phyloP scores from a whole-genome alignment of 2,797 vertebrate species.

The Picus viridis region DNA sequence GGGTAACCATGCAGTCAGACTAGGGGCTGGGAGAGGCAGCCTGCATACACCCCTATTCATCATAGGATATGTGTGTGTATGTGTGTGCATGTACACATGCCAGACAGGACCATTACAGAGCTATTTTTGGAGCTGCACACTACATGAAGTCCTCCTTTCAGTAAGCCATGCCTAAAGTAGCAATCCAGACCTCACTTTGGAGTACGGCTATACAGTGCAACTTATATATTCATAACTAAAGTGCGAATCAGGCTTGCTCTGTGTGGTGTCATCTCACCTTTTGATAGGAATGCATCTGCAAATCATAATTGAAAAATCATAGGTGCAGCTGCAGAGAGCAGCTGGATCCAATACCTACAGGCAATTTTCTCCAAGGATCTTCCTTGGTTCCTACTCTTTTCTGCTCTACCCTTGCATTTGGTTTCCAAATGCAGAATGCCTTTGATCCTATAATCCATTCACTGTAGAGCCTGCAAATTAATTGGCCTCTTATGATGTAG shows the following conservation, averaged over 20 bases:
- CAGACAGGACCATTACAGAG: background rate
- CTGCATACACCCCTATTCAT: background rate
- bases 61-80: background rate
- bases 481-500: background rate
- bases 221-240: background rate
- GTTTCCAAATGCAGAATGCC: background rate
- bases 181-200: background rate
- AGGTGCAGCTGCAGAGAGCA: background rate
- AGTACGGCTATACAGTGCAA: background rate
- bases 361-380: background rate
- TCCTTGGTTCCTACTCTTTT: background rate
- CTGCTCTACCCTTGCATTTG: background rate
- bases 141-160: background rate
- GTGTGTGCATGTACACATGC: no score
- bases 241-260: background rate
- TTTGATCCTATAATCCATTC: constrained; percentile 10
- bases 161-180: background rate
- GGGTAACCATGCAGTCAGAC: background rate
- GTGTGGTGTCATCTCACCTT: background rate
- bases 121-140: background rate
- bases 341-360: background rate
- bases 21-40: background rate
- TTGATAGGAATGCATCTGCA: background rate
- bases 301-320: background rate
- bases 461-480: background rate